These are phyloP conservation scores for Muscicapa adusta DNA, from an alignment of 2,113 vertebrate genomes.

Conservation along the genomic window DNA sequence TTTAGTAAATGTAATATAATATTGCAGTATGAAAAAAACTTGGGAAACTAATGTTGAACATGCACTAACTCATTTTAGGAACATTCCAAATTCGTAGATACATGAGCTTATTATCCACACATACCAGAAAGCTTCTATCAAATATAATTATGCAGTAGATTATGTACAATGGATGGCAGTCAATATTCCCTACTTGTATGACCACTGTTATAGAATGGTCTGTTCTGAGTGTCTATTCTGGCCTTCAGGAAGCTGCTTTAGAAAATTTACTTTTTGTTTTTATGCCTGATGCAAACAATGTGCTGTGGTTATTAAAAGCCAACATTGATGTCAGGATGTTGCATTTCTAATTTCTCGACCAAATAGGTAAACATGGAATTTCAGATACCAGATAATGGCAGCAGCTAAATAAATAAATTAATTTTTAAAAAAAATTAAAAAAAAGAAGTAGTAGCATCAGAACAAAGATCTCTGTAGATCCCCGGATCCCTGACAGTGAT, in stretches of 20 bases:
- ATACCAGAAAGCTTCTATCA: constrained; percentile 12
- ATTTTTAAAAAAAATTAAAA: not conserved
- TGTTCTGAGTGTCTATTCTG: not conserved
- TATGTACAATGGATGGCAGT: not conserved
- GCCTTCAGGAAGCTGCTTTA: not conserved
- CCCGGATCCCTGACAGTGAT: not conserved
- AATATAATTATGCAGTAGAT: constrained; percentile 1
- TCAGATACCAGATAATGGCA: not conserved
- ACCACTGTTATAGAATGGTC: not conserved
- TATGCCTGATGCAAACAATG: not conserved
- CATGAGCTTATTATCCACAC: not conserved
- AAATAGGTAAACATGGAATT: not conserved
- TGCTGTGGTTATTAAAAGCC: not conserved
- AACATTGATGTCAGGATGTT: not conserved
- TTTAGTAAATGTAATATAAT: constrained; percentile 4
- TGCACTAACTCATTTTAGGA: constrained; percentile 36
- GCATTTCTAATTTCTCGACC: not conserved
- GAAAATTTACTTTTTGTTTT: not conserved
- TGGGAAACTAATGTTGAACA: not conserved
- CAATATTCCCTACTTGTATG: not conserved
- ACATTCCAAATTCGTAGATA: constrained; percentile 30
- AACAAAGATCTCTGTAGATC: not conserved
- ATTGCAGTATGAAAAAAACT: not conserved
- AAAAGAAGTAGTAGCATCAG: not conserved
- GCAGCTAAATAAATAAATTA: not conserved